Conservation (phyloP, 2,797 vertebrate genomes). For the Coluber constrictor region DNA sequence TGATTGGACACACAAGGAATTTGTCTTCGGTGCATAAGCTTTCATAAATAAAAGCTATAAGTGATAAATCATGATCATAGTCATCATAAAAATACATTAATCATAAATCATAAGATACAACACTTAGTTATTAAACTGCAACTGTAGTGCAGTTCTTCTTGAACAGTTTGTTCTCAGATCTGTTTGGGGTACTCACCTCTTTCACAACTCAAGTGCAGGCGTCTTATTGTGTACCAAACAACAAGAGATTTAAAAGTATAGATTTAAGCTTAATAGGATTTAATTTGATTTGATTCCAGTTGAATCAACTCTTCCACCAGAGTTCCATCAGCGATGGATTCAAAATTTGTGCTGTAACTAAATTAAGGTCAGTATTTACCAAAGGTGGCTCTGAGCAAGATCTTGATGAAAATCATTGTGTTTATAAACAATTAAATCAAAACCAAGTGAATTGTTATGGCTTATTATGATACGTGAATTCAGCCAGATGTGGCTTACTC, state of each 20-base stretch:
- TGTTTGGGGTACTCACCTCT: background rate
- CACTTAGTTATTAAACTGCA: background rate
- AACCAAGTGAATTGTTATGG: background rate
- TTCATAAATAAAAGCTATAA: too few relatives aligned
- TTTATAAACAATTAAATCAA: background rate
- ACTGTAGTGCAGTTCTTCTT: background rate
- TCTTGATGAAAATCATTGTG: background rate
- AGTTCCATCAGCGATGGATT: conserved; percentile 55
- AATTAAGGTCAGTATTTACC: conserved; percentile 53
- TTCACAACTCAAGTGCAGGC: background rate
- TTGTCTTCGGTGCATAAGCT: too few relatives aligned
- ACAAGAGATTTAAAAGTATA: background rate
- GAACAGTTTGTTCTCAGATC: background rate
- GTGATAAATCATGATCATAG: too few relatives aligned
- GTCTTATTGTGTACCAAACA: background rate
- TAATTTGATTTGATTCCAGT: conserved; percentile 1
- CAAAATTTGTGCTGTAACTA: conserved; percentile 49
- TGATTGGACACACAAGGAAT: too few relatives aligned
- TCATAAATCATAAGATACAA: too few relatives aligned
- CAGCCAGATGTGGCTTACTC: background rate
- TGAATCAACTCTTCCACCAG: conserved; percentile 30
- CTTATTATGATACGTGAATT: background rate
- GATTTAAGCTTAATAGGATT: background rate
- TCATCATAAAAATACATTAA: too few relatives aligned
- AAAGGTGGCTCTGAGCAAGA: background rate